Base-by-base conservation (phyloP, 2,888 invertebrate species). In the Byasa hedistus region DNA sequence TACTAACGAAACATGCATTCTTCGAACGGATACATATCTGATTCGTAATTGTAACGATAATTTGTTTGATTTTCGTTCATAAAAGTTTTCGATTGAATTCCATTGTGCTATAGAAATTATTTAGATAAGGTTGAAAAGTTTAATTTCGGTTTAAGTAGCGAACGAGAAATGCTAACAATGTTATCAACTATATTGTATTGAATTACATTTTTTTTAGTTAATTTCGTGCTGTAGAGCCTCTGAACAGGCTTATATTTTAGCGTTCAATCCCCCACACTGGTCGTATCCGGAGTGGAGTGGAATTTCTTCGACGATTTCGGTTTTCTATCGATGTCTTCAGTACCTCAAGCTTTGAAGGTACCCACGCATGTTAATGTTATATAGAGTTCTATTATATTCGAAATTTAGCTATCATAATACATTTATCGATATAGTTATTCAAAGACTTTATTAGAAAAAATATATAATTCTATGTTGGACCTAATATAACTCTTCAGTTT, bases 1-100 rank as follows among this genome's bases (percentile, higher is more conserved):
- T 77, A 75, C 80, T 79, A 86, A 88, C 85, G 87, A 87, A 76
- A 81, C 78, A 80, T 79, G 85, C 86, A 89, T 89, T 84, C 76
- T 79, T 82, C 70, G 72, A 75, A 74, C 72, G 79, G 89, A 88
- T 89, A 85, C 22, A 27, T 56, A 66, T 66, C 66, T 32, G 58
- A 17, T 55, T 54, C 52, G 55, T 58, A 66, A 66, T 62, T 57
- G 44, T 56, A 56, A 48, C 60, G 48, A 65, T 44, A 44, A 66
- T 61, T 62, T 66, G 48, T 63, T 59, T 59, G 48, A 54, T 66
- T 56, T 55, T 19, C 3, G 22, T 23, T 23, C 17, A 55, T 58
- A n/a, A 48, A 32, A 36, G 15, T 24, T 59, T 59, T 51, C 22
- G 15, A 64, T 61, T 22, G 24, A 57, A 57, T 23, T 59, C 27